Conservation (phyloP, 2,113 vertebrate genomes). For the human (Homo sapiens) region DNA sequence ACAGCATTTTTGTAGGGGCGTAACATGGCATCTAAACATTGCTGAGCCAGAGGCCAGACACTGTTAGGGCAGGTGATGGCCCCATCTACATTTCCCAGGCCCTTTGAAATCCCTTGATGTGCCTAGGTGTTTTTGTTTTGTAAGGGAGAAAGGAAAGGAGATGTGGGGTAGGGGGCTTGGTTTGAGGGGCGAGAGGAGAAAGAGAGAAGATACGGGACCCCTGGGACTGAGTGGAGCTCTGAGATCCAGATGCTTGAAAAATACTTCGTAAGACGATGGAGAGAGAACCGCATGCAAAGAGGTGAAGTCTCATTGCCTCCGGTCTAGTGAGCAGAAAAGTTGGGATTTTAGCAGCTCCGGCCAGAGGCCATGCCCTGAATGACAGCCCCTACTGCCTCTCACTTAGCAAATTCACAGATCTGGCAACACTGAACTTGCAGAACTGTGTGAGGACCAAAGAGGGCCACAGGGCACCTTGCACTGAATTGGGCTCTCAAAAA, state of each 20-base stretch:
- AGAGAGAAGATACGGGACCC: neutral
- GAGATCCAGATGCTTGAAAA: neutral
- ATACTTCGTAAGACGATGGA: neutral
- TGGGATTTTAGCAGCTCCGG: neutral
- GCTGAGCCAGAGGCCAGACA: neutral
- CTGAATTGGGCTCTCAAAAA: neutral
- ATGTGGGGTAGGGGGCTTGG: too few species aligned
- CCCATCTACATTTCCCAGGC: rapidly evolving
- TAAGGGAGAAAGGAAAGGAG: neutral
- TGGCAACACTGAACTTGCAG: neutral
- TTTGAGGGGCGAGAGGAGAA: neutral
- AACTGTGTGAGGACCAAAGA: neutral
- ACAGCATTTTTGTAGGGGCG: neutral
- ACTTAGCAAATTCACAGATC: neutral
- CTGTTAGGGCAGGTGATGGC: neutral
- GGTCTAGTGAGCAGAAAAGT: neutral
- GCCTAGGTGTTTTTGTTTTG: neutral
- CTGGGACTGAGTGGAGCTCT: neutral
- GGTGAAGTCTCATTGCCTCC: neutral
- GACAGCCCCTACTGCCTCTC: neutral
- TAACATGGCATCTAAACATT: rapidly evolving
- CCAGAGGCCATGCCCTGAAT: neutral
- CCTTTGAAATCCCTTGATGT: neutral
- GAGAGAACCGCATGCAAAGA: neutral
- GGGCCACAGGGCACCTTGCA: neutral